Evolutionary conservation across 2,888 invertebrate species (phyloP).

Genomic region (Tineola bisselliella): DNA sequence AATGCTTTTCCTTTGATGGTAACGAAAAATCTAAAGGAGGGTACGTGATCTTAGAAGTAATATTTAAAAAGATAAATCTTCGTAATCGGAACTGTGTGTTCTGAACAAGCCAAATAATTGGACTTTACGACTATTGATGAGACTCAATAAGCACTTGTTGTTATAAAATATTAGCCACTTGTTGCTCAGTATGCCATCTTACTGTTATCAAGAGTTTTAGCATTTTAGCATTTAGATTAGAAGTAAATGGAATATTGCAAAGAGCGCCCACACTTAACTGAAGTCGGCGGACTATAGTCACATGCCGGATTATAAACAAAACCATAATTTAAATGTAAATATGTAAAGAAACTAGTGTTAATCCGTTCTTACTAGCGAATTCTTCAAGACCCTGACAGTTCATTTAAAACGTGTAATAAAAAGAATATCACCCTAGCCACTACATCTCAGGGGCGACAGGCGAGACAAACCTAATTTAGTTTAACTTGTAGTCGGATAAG

Average conservation of each 20-base stretch:
- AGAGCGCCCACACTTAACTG: too few relatives aligned
- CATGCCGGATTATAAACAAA: too few relatives aligned
- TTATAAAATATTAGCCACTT: too few relatives aligned
- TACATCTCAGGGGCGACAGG: constrained; percentile 25
- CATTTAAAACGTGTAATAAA: constrained; percentile 5
- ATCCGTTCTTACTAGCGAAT: not conserved
- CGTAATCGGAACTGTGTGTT: constrained; percentile 5
- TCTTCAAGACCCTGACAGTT: not conserved
- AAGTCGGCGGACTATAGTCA: too few relatives aligned
- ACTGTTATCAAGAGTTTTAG: too few relatives aligned
- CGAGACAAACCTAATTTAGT: constrained; percentile 44
- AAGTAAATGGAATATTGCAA: too few relatives aligned
- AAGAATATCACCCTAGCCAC: constrained; percentile 1
- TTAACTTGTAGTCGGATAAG: constrained; percentile 40
- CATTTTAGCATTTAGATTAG: too few relatives aligned
- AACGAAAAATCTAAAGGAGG: constrained; percentile 42
- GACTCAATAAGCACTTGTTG: not conserved
- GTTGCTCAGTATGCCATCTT: too few relatives aligned
- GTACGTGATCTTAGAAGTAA: constrained; percentile 33
- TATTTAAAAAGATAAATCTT: constrained; percentile 15
- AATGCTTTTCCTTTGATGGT: constrained; percentile 60
- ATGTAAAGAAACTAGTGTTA: not conserved
- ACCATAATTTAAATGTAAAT: too few relatives aligned
- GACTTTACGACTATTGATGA: not conserved
- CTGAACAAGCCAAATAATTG: not conserved